Evolutionary conservation across 2,797 vertebrate species (phyloP).

Genomic region (Bovichtus variegatus): DNA sequence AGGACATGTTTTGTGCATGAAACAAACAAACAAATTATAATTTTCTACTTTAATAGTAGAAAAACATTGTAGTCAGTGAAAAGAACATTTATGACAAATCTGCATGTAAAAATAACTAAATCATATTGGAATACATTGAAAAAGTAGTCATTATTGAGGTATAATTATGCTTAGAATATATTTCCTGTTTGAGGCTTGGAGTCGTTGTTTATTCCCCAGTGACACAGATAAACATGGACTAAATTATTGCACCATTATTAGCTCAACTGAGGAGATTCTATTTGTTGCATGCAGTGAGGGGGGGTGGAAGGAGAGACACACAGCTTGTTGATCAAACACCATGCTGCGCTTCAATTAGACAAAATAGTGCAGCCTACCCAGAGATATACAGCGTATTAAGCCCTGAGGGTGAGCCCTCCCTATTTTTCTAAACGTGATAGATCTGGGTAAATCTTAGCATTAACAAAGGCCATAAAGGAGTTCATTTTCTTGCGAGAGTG

Average conservation of each 20-base stretch:
- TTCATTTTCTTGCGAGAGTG: conserved; percentile 25
- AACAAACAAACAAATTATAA: not conserved
- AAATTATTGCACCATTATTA: conserved; percentile 61
- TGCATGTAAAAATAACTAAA: not conserved
- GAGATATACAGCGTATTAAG: conserved; percentile 51
- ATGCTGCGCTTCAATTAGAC: conserved; percentile 76
- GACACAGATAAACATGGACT: conserved; percentile 59
- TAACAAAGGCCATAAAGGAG: conserved; percentile 41
- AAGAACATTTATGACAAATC: not conserved
- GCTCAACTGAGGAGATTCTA: conserved; percentile 65
- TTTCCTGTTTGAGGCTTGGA: not conserved
- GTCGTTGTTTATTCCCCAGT: conserved; percentile 23
- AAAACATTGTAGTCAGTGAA: not conserved
- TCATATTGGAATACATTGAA: not conserved
- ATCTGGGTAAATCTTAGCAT: conserved; percentile 50
- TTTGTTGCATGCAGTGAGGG: conserved; percentile 63
- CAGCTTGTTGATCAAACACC: conserved; percentile 75
- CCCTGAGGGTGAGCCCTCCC: conserved; percentile 40
- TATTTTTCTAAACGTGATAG: conserved; percentile 43
- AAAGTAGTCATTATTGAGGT: not conserved
- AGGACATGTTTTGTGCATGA: not conserved
- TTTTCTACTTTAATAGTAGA: not conserved
- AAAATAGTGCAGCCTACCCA: conserved; percentile 64
- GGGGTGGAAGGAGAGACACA: too few relatives aligned
- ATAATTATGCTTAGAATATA: not conserved